Conservation (phyloP, 92 coral and sea anemone genomes). For the Actinostola sp. region DNA sequence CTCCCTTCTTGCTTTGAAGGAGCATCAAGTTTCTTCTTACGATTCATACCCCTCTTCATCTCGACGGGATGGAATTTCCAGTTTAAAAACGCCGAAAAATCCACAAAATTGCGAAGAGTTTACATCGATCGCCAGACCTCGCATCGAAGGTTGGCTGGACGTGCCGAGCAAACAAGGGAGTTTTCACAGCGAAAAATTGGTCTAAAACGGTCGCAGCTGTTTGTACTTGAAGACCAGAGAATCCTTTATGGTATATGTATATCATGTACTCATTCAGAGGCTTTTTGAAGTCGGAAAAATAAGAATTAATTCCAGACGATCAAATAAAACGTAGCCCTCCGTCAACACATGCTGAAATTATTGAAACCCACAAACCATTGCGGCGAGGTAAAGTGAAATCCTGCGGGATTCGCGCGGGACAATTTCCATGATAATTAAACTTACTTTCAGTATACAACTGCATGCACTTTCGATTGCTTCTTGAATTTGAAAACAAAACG, state of each 20-base stretch:
- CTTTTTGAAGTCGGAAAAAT: background rate
- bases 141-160: background rate
- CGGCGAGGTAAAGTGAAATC: background rate
- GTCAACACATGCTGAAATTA: constrained; percentile 6
- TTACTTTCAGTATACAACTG: too few relatives aligned
- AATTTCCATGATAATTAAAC: too few relatives aligned
- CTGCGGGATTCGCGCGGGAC: constrained; percentile 28
- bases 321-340: background rate
- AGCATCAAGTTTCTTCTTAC: constrained; percentile 28
- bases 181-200: background rate
- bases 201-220: background rate
- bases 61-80: too few relatives aligned
- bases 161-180: background rate
- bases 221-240: background rate
- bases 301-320: background rate
- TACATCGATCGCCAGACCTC: background rate
- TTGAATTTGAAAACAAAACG: too few relatives aligned
- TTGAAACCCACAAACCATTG: background rate
- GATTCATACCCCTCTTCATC: constrained; percentile 27
- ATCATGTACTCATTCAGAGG: too few relatives aligned
- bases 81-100: background rate
- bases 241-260: too few relatives aligned
- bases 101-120: background rate
- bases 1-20: constrained; percentile 25
- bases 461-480: too few relatives aligned